Percentiles rank a stretch among this genome's conserved stretches.
phyloP scores from a whole-genome alignment of 2,113 vertebrate genomes.

The Grus americana region DNA sequence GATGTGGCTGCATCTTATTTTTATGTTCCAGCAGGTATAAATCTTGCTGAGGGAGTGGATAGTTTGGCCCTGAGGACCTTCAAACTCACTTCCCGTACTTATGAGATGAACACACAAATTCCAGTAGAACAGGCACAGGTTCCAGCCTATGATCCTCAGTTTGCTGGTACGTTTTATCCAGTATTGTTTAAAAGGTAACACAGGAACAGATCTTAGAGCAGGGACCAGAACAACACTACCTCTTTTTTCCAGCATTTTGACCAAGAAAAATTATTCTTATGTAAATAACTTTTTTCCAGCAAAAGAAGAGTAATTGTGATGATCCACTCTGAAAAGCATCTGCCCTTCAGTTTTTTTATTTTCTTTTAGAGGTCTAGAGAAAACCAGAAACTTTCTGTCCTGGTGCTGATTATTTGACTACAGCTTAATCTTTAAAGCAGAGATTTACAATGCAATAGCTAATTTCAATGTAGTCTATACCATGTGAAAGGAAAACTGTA shows the following conservation, averaged over 20 bases:
- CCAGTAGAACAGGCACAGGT: background rate
- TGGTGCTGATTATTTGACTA: background rate
- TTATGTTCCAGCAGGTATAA: background rate
- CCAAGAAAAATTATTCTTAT: background rate
- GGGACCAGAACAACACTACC: background rate
- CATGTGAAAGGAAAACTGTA: background rate
- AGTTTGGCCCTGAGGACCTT: background rate
- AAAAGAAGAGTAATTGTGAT: background rate
- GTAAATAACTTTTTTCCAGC: background rate
- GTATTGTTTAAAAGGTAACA: background rate
- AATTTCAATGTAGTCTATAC: background rate
- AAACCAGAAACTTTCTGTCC: background rate
- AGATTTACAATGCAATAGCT: background rate
- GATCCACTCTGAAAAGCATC: background rate
- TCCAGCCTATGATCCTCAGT: background rate
- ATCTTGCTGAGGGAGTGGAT: background rate
- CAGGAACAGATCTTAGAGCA: background rate
- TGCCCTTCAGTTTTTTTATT: background rate
- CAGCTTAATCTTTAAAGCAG: background rate
- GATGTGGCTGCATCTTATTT: background rate
- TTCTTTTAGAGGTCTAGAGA: background rate
- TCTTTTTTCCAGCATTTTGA: background rate
- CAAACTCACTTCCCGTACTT: background rate
- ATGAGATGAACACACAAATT: background rate
- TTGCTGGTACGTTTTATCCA: background rate